phyloP scores from a whole-genome alignment of 2,888 invertebrate genomes.

The Acleris laterana region DNA sequence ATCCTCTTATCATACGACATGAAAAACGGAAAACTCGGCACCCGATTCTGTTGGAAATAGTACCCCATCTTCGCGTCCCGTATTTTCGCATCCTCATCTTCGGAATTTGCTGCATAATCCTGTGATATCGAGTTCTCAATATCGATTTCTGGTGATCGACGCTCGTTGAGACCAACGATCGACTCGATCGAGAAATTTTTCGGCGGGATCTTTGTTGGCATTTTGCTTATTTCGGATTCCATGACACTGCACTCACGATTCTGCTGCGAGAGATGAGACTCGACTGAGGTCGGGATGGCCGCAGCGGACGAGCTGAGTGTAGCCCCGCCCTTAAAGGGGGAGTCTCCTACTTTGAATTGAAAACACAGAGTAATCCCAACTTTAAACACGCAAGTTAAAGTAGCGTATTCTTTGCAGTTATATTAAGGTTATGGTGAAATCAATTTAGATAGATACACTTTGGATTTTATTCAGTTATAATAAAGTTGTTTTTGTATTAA shows the following conservation, averaged over 20 bases:
- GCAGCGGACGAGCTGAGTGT: neutral
- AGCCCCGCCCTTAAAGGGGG: constrained; percentile 27
- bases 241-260: constrained; percentile 49
- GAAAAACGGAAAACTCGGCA: constrained; percentile 78
- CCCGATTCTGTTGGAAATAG: constrained; percentile 74
- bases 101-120: constrained; percentile 64
- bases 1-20: constrained; percentile 77
- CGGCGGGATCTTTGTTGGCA: constrained; percentile 78
- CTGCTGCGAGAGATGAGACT: neutral
- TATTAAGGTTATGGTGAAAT: neutral
- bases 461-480: neutral
- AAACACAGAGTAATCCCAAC: neutral
- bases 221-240: constrained; percentile 77
- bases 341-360: neutral
- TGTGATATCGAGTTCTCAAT: constrained; percentile 74
- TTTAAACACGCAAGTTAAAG: neutral
- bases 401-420: neutral
- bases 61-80: constrained; percentile 74
- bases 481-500: constrained; percentile 1
- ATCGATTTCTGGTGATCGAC: constrained; percentile 76
- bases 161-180: constrained; percentile 76
- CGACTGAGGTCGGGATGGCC: constrained; percentile 5
- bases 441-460: neutral
- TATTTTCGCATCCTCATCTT: constrained; percentile 71
- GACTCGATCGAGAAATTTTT: constrained; percentile 88